Base-by-base conservation (phyloP, 2,113 vertebrate species). In the Malaclemys terrapin region DNA sequence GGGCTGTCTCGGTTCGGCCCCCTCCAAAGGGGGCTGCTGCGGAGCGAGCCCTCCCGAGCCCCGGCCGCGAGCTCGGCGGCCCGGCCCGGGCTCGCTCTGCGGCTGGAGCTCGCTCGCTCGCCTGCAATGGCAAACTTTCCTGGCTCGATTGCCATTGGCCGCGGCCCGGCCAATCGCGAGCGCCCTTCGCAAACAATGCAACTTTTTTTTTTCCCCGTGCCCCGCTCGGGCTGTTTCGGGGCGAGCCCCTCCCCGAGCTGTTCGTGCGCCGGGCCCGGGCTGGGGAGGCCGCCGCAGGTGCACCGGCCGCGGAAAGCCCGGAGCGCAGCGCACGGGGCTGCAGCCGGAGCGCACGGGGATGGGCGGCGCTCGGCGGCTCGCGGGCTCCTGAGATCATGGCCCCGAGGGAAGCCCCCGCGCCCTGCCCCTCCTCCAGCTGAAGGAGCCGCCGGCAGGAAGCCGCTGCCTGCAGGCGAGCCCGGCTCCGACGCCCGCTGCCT, bases 251-350 rank as follows among this genome's bases (percentile, higher is more conserved):
- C 96, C 91, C 72, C 88, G 59, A 56, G 86, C 88, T 78, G 42
- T 75, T 80, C 85, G 80, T 93, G 86, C 89, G 87, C 83, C 87
- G 38, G 47, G 86, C 76, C 52, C 53, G 75, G 87, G 45, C 87
- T 72, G 90, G 80, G 80, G 62, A 82, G 84, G 72, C 81, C 72
- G 72, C 84, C 59, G 85, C 96, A 95, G 96, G 94, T 95, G 96
- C 93, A 76, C 42, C 84, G 62, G 42, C 79, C 90, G 5, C 56
- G n/a, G 59, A 20, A 31, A 85, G 87, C 93, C 50, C 17, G 4
- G 47, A 9, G 53, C 8, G 25, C 38, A 22, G 38, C 38, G 38
- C 38, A 38, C 42, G 42, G 42, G 27, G 62, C 53, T 52, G 8
- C 16, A 62, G 31, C 8, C 86, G 10, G 62, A n/a, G 62, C 31